Base-by-base conservation (phyloP, 2,888 invertebrate genomes). In the Tachina grossa region DNA sequence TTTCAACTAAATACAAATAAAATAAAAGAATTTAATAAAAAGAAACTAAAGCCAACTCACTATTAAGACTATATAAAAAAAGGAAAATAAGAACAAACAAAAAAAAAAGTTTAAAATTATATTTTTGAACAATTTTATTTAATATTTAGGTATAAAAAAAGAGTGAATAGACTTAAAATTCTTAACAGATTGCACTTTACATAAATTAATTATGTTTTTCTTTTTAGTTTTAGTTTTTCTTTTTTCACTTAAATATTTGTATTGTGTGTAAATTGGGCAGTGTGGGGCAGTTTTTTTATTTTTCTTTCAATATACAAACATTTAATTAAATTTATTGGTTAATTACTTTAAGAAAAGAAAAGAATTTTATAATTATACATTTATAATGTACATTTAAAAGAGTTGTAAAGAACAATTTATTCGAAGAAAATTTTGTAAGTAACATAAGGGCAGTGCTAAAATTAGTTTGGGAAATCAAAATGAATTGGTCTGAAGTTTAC, bases 101-200 rank as follows among this genome's bases (percentile, higher is more conserved):
- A 84, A 75, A 84, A 81, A 77, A 47, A 11, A 14, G 47, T 69
- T 43, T 19, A 53, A 72, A 49, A 71, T 71, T 61, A 72, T 72
- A 77, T 47, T 83, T 81, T 85, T 79, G 79, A 78, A 85, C 68
- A 79, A 72, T 68, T 77, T 74, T 39, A 57, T 84, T 75, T 66
- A 53, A 66, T 65, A 39, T 61, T 51, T 51, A 31, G 63, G 63
- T 79, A 55, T 55, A 71, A 79, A 84, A 59, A 74, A 69, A 71
- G 45, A 71, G 13, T 41, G 55, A 69, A 61, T 65, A 78, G 75
- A 83, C 79, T 83, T 76, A 76, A 55, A 68, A 83, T 83, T 85
- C 83, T 83, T 83, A 85, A 80, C 66, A 83, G 85, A 83, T 85
- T 85, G 85, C 85, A 85, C 85, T 77, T 85, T 78, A 75, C 82